phyloP scores from a whole-genome alignment of 2,888 invertebrate species.

The Slavum lentiscoides region DNA sequence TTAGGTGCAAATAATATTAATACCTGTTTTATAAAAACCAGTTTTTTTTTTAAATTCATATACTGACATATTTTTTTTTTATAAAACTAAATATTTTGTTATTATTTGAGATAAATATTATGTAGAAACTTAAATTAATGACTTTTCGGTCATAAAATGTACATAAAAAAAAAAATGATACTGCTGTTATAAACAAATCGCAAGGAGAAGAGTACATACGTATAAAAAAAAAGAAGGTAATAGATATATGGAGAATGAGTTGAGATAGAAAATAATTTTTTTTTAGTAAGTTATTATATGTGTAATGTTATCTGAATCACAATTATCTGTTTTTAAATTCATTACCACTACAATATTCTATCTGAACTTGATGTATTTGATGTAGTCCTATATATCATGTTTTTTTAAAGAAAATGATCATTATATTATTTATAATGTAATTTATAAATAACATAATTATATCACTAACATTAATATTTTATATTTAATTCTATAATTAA shows the following conservation, averaged over 20 bases:
- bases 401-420: too few species aligned
- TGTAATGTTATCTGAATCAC: too few species aligned
- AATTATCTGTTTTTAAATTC: too few species aligned
- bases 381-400: too few species aligned
- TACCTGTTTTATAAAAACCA: constrained; percentile 1
- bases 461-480: too few species aligned
- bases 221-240: background rate
- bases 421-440: too few species aligned
- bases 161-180: too few species aligned
- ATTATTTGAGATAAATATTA: background rate
- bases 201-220: background rate
- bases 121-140: background rate
- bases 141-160: background rate
- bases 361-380: too few species aligned
- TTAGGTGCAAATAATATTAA: background rate
- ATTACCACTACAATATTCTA: too few species aligned
- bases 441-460: too few species aligned
- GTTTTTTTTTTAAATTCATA: background rate
- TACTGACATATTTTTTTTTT: background rate
- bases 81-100: background rate
- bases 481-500: background rate
- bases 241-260: background rate
- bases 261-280: background rate
- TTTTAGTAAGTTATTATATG: too few species aligned
- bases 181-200: background rate